Conservation (phyloP, 37 sponge, comb jelly and placozoan species). For the Aphrocallistes beatrix region DNA sequence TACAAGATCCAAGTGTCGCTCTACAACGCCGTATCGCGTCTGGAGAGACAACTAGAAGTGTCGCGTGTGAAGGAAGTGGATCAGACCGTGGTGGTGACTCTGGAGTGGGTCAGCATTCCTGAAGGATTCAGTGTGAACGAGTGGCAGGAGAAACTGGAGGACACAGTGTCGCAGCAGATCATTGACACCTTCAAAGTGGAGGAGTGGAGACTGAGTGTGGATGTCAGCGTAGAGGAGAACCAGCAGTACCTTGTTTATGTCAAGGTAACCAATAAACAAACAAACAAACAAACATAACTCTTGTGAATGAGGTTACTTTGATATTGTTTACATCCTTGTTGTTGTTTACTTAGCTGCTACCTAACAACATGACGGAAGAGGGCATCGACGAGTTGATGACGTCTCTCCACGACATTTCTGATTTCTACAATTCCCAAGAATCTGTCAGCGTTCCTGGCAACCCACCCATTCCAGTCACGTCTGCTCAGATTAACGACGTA, state of each 20-base stretch:
- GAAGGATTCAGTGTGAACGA: neutral
- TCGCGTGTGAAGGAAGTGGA: neutral
- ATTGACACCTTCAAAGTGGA: neutral
- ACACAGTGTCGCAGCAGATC: neutral
- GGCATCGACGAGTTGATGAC: neutral
- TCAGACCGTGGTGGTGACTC: neutral
- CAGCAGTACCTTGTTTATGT: neutral
- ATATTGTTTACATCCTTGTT: neutral
- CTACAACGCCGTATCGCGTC: neutral
- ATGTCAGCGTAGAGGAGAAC: neutral
- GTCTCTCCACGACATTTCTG: neutral
- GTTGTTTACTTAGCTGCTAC: neutral
- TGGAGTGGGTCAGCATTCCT: neutral
- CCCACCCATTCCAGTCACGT: neutral
- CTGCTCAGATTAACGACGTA: neutral
- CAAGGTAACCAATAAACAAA: too few relatives aligned
- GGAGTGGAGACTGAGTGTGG: neutral
- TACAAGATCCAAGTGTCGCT: neutral
- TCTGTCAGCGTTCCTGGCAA: neutral
- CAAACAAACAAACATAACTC: too few relatives aligned
- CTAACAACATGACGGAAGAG: neutral
- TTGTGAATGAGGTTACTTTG: neutral
- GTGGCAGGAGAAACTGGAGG: neutral
- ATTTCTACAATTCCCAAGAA: neutral
- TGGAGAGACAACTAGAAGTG: neutral